Evolutionary conservation across 2,113 vertebrate genomes (phyloP).

Genomic region (Alligator sinensis): DNA sequence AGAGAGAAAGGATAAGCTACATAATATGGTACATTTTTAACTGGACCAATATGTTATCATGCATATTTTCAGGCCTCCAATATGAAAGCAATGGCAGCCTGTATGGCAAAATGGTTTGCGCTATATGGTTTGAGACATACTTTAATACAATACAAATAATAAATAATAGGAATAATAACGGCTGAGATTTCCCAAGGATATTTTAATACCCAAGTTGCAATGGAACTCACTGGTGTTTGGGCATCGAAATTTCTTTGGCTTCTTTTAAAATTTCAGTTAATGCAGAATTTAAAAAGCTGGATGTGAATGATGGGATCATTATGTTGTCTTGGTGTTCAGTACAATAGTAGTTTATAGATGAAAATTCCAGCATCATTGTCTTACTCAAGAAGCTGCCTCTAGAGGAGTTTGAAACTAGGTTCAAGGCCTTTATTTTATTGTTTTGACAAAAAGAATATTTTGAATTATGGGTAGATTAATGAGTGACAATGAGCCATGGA

Average conservation of each 20-base stretch:
- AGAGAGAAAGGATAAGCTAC: not conserved
- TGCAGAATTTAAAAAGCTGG: not conserved
- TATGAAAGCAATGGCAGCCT: rapidly evolving
- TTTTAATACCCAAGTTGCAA: not conserved
- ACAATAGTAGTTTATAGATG: not conserved
- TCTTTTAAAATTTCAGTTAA: not conserved
- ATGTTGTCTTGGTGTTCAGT: rapidly evolving
- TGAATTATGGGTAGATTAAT: not conserved
- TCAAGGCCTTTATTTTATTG: not conserved
- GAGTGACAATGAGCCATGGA: rapidly evolving
- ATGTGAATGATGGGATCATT: not conserved
- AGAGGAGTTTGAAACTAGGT: not conserved
- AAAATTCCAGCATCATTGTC: not conserved
- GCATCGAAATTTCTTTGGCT: not conserved
- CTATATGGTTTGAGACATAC: not conserved
- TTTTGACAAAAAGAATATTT: not conserved
- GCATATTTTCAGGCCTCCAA: not conserved
- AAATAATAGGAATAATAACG: not conserved
- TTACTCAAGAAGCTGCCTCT: not conserved
- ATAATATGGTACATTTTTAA: not conserved
- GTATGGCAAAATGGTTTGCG: not conserved
- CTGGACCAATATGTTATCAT: not conserved
- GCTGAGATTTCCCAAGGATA: not conserved
- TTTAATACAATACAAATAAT: not conserved
- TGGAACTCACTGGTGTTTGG: rapidly evolving